Evolutionary conservation across 2,888 invertebrate species (phyloP).

Genomic region (Anodontia alba): DNA sequence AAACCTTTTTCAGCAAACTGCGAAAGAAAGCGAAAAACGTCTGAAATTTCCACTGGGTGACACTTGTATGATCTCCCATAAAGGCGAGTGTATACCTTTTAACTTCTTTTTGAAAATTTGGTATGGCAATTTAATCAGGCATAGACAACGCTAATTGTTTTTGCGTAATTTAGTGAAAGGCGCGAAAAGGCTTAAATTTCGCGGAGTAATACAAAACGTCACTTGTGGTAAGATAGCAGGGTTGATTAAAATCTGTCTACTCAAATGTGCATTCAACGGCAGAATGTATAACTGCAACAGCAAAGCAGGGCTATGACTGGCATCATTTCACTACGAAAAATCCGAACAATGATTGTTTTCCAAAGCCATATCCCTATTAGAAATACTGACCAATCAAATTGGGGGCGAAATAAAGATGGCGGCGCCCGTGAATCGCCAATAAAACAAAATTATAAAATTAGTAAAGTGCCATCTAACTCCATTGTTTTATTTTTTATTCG

Average conservation of each 20-base stretch:
- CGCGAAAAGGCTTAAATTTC: background rate
- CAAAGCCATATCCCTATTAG: too few relatives aligned
- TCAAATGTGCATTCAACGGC: too few relatives aligned
- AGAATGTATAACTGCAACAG: too few relatives aligned
- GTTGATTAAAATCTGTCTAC: background rate
- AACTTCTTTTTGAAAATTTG: background rate
- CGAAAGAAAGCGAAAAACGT: background rate
- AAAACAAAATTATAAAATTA: too few relatives aligned
- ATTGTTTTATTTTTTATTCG: too few relatives aligned
- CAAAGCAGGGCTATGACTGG: too few relatives aligned
- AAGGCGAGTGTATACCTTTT: background rate
- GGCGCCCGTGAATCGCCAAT: too few relatives aligned
- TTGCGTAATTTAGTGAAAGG: background rate
- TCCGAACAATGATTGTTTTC: too few relatives aligned
- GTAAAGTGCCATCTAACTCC: too few relatives aligned
- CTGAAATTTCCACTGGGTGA: background rate
- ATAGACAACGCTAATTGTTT: background rate
- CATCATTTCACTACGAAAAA: too few relatives aligned
- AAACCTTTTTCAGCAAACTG: background rate
- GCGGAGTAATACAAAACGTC: background rate
- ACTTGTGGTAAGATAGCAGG: conserved; percentile 1
- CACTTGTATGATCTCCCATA: background rate
- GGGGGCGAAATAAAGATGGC: too few relatives aligned
- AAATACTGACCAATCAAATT: too few relatives aligned
- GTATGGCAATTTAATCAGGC: background rate